Conservation (phyloP, 2,888 invertebrate genomes). For the Acleris holmiana region DNA sequence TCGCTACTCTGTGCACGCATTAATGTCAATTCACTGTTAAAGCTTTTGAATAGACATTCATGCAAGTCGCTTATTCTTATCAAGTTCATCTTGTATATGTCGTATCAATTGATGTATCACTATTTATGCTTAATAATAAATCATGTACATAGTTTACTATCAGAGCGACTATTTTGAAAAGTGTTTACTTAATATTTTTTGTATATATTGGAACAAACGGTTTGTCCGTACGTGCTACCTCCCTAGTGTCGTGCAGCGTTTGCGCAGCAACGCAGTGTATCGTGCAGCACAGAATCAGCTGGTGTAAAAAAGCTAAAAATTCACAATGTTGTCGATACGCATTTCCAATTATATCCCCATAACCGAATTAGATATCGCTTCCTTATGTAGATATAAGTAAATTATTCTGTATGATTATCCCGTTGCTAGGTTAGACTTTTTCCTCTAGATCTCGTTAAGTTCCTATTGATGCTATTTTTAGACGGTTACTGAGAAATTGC, state of each 20-base stretch:
- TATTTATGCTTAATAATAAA: constrained; percentile 7
- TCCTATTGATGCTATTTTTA: too few species aligned
- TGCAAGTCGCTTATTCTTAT: constrained; percentile 12
- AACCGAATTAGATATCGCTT: too few species aligned
- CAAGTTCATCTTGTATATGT: constrained; percentile 3
- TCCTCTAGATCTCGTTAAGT: too few species aligned
- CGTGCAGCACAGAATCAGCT: not conserved
- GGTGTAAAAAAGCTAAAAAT: not conserved
- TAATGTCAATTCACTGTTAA: constrained; percentile 6
- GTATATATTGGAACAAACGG: constrained; percentile 47
- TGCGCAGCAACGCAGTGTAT: not conserved
- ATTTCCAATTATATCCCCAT: too few species aligned
- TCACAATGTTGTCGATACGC: not conserved
- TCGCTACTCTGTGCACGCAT: constrained; percentile 7
- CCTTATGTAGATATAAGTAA: too few species aligned
- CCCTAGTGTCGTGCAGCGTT: not conserved
- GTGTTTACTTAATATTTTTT: constrained; percentile 44
- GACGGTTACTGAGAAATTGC: too few species aligned
- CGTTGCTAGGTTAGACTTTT: too few species aligned
- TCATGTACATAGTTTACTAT: constrained; percentile 40
- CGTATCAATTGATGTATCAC: constrained; percentile 12
- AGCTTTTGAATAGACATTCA: not conserved
- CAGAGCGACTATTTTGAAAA: constrained; percentile 67
- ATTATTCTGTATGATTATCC: too few species aligned
- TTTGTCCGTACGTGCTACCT: constrained; percentile 14